phyloP scores from a whole-genome alignment of 2,797 vertebrate species.

The Cryptoprocta ferox region DNA sequence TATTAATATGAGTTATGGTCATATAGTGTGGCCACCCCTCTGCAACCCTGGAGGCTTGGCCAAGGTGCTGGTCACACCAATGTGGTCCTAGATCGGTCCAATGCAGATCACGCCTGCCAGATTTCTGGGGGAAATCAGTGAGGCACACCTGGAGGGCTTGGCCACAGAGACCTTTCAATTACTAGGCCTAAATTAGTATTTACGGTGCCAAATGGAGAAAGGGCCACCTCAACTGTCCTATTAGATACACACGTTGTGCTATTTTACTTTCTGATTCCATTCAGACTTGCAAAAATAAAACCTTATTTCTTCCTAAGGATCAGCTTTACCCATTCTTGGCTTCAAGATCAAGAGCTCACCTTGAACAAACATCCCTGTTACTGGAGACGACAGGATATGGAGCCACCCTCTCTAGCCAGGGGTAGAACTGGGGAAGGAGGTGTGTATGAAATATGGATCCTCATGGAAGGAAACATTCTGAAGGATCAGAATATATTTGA shows the following conservation, averaged over 20 bases:
- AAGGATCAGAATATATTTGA: constrained; percentile 73
- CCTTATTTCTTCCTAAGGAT: background rate
- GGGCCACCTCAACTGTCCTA: background rate
- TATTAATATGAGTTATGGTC: background rate
- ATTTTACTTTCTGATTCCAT: background rate
- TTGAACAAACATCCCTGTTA: background rate
- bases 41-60: background rate
- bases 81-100: background rate
- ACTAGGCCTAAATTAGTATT: background rate
- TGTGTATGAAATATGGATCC: background rate
- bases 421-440: background rate
- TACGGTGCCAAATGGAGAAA: background rate
- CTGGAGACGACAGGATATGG: background rate
- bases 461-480: background rate
- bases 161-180: too few species aligned
- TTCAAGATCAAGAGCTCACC: background rate
- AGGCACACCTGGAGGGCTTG: background rate
- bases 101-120: rapidly evolving
- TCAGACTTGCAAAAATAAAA: background rate
- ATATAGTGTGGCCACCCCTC: background rate
- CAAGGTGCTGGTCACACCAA: rapidly evolving
- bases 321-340: background rate
- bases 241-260: background rate
- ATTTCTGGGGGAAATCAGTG: background rate
- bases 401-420: background rate